Percentiles rank a stretch among this genome's conserved stretches.
These are phyloP conservation scores for Arion vulgaris DNA, from an alignment of 1,140 invertebrate genomes.

Conservation along the genomic window DNA sequence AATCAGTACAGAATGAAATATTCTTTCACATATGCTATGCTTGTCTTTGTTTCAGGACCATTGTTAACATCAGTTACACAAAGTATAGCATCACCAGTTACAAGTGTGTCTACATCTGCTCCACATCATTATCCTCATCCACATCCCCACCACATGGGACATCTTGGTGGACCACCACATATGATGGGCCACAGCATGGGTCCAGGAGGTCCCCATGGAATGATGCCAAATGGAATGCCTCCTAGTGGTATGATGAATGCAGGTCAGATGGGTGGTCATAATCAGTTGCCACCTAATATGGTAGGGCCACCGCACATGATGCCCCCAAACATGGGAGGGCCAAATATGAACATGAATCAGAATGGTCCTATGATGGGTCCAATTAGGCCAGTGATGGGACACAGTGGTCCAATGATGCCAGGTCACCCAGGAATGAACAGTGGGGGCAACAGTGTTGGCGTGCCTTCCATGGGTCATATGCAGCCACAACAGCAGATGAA, in stretches of 20 bases:
- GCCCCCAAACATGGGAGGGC: constrained; percentile 37
- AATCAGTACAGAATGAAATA: too few relatives aligned
- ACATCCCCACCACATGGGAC: constrained; percentile 37
- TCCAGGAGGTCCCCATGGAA: constrained; percentile 31
- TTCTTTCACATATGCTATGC: neutral
- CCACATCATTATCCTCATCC: constrained; percentile 41
- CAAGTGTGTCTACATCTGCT: constrained; percentile 52
- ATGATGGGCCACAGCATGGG: constrained; percentile 39
- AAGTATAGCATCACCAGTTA: constrained; percentile 66
- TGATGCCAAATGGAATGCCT: constrained; percentile 40
- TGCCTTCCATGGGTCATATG: constrained; percentile 38
- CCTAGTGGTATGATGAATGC: constrained; percentile 34
- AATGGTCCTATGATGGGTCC: constrained; percentile 37
- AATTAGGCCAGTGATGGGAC: constrained; percentile 2
- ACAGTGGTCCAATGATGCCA: constrained; percentile 32
- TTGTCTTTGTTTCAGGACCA: constrained; percentile 41
- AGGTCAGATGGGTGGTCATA: constrained; percentile 25
- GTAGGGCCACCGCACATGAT: constrained; percentile 27
- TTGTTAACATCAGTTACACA: constrained; percentile 67
- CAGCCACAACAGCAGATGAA: constrained; percentile 30
- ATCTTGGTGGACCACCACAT: constrained; percentile 29
- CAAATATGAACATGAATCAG: constrained; percentile 35
- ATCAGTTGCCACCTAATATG: constrained; percentile 30
- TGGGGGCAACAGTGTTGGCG: constrained; percentile 26
- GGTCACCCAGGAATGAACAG: constrained; percentile 29